Conservation (phyloP, 2,113 vertebrate genomes). For the Oceanodroma tethys region DNA sequence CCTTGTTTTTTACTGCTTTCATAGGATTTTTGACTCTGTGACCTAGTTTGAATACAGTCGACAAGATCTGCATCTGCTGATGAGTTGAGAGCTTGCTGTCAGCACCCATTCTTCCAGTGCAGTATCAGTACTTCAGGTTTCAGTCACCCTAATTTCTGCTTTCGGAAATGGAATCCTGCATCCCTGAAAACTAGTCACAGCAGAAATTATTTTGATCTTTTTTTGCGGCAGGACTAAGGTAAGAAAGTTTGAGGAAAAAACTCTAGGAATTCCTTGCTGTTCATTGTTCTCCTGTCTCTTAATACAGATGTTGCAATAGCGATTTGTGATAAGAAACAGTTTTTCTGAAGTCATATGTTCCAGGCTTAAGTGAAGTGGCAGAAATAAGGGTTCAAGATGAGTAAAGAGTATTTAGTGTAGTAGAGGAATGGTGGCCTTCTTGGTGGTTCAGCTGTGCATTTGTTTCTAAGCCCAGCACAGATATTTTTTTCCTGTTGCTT, state of each 20-base stretch:
- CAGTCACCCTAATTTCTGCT: neutral
- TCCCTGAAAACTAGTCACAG: neutral
- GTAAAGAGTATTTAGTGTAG: neutral
- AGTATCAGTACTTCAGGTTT: neutral
- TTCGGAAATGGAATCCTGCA: neutral
- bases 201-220: neutral
- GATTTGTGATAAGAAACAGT: neutral
- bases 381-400: neutral
- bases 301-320: neutral
- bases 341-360: neutral
- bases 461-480: neutral
- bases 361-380: neutral
- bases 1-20: neutral
- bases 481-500: neutral
- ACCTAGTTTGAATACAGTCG: neutral
- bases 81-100: neutral
- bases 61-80: neutral
- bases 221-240: neutral
- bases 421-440: neutral
- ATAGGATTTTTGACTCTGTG: neutral
- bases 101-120: neutral
- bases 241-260: neutral
- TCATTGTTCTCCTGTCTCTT: neutral
- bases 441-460: neutral
- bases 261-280: neutral